Base-by-base conservation (phyloP, 2,113 vertebrate species). In the Synodontis membranacea region DNA sequence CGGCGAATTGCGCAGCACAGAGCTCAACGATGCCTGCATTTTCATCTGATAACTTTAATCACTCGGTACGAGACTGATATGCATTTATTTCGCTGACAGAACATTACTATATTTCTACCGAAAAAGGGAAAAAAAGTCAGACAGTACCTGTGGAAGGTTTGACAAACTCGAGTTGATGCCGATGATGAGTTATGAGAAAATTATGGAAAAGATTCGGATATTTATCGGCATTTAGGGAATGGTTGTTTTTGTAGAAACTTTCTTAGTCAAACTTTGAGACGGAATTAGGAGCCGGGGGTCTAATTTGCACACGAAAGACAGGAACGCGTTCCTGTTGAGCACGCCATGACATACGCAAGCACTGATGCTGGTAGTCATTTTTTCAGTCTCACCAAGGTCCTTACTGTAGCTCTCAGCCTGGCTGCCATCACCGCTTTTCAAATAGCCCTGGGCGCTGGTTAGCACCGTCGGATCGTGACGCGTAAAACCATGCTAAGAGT, bases 41-140 rank as follows among this genome's bases (percentile, higher is more conserved):
- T 86, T 79, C 72, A 50, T 54, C 58, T 48, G 82, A 86, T 87
- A 42, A 82, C 83, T 83, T 80, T 89, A 88, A 91, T 89, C 81
- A 83, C 79, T 54, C 66, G 50, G 28, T 37, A 46, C 48, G 74
- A 86, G 78, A 85, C 74, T 82, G 88, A 89, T 86, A 72, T 88
- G 81, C 88, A 84, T 89, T 88, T 89, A 89, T 88, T 87, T 88
- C 86, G 82, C 84, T 80, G 86, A 88, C 68, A 84, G 89, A 87
- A 39, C 31, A 37, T 78, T 50, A 52, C 74, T 46, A 80, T 68
- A 74, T 80, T 84, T 74, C 84, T 88, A 88, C 39, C 37, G 0
- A 50, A 58, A 64, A 39, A 23, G 42, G 72, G 44, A 12, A 79
- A 19, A 44, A 52, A 52, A 12, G 2, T 25, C 68, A 88, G 62